Percentiles rank a stretch among this genome's conserved stretches.
phyloP scores from a whole-genome alignment of 92 coral and sea anemone species.

The Palythoa grandiflora region DNA sequence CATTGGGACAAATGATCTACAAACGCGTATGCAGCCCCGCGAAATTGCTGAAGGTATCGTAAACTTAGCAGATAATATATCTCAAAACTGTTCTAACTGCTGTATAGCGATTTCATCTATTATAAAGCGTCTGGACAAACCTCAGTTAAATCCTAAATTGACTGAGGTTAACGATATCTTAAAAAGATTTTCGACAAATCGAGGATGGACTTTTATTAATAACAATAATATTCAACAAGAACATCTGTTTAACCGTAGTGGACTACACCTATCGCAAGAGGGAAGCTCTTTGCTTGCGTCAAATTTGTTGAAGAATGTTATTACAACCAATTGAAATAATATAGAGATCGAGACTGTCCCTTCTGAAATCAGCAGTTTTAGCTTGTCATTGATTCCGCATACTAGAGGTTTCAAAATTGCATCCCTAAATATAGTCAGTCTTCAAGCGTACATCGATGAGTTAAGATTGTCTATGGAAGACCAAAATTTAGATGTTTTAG shows the following conservation, averaged over 20 bases:
- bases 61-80: slow-evolving; percentile 32
- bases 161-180: slow-evolving; percentile 13
- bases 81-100: slow-evolving; percentile 14
- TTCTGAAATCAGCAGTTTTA: neutral
- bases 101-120: neutral
- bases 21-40: neutral
- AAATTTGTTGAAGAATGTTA: neutral
- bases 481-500: slow-evolving; percentile 24
- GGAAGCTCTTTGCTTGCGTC: neutral
- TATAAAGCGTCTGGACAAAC: neutral
- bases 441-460: slow-evolving; percentile 26
- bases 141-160: neutral
- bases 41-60: neutral
- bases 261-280: neutral
- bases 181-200: neutral
- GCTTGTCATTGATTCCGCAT: slow-evolving; percentile 5
- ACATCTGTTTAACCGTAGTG: neutral
- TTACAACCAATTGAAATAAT: neutral
- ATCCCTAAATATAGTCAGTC: slow-evolving; percentile 7
- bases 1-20: slow-evolving; percentile 42
- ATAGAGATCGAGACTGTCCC: neutral
- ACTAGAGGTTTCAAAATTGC: neutral
- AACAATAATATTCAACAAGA: neutral
- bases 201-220: slow-evolving; percentile 20
- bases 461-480: slow-evolving; percentile 14